phyloP scores from a whole-genome alignment of 1,140 invertebrate species.

The Drosophila kanapiae region DNA sequence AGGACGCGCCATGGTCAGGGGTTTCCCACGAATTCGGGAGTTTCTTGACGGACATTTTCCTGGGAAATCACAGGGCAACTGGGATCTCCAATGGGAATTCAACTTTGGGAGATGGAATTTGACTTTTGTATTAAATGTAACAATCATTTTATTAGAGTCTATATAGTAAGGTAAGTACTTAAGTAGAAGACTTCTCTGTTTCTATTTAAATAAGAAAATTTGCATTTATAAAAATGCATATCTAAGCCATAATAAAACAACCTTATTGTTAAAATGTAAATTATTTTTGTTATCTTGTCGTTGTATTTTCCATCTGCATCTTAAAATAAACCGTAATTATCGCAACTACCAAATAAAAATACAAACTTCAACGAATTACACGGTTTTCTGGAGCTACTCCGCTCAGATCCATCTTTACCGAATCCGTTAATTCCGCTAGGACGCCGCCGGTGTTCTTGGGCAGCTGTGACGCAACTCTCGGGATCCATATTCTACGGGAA shows the following conservation, averaged over 20 bases:
- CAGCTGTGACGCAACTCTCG: constrained; percentile 69
- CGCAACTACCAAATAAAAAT: background rate
- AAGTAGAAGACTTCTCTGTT: too few species aligned
- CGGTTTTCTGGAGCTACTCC: constrained; percentile 1
- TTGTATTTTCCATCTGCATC: background rate
- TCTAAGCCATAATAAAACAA: background rate
- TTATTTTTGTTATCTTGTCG: background rate
- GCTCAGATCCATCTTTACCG: constrained; percentile 1
- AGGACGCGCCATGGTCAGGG: constrained; percentile 35
- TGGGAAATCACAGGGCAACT: constrained; percentile 26
- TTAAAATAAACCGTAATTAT: background rate
- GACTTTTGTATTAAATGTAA: background rate
- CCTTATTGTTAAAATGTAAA: background rate
- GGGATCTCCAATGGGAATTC: background rate
- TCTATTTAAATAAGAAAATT: background rate
- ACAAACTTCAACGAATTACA: background rate
- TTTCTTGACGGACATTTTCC: constrained; percentile 27
- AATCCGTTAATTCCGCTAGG: constrained; percentile 14
- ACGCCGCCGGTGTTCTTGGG: constrained; percentile 15
- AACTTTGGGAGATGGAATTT: background rate
- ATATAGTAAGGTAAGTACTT: too few species aligned
- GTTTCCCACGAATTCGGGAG: constrained; percentile 63
- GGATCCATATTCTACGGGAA: constrained; percentile 18
- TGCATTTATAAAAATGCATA: background rate
- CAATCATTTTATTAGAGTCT: background rate